A percentile compares a stretch with the other conserved stretches of the same genome.
phyloP scores from a whole-genome alignment of 2,797 vertebrate species.

The Tinamus major region DNA sequence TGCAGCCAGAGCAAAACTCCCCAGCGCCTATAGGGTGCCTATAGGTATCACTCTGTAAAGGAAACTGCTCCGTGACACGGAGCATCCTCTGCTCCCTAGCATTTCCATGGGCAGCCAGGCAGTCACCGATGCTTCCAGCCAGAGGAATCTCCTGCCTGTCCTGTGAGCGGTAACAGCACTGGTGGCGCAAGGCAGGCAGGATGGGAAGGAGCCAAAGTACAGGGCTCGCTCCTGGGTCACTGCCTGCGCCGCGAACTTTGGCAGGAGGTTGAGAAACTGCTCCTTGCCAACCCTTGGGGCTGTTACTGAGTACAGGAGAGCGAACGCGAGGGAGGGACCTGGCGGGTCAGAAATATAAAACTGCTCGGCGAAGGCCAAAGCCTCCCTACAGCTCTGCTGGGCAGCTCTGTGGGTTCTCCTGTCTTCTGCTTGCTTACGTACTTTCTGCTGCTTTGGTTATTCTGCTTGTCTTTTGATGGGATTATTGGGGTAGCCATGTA shows the following conservation, averaged over 20 bases:
- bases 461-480: background rate
- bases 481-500: background rate
- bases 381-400: background rate
- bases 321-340: rapidly evolving
- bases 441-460: background rate
- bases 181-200: background rate
- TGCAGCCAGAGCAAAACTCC: background rate
- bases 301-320: background rate
- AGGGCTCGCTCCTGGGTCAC: slow-evolving; percentile 32
- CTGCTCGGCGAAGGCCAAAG: background rate
- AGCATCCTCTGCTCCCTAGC: background rate
- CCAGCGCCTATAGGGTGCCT: background rate
- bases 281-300: background rate
- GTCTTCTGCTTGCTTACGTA: rapidly evolving
- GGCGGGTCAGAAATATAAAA: background rate
- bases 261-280: slow-evolving; percentile 44
- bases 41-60: background rate
- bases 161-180: background rate
- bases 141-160: background rate
- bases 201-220: slow-evolving; percentile 43
- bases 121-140: background rate
- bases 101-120: background rate
- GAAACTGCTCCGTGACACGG: background rate
- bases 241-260: slow-evolving; percentile 53
- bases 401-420: too few relatives aligned